phyloP scores from a whole-genome alignment of 2,797 vertebrate species.

The Eremophila alpestris region DNA sequence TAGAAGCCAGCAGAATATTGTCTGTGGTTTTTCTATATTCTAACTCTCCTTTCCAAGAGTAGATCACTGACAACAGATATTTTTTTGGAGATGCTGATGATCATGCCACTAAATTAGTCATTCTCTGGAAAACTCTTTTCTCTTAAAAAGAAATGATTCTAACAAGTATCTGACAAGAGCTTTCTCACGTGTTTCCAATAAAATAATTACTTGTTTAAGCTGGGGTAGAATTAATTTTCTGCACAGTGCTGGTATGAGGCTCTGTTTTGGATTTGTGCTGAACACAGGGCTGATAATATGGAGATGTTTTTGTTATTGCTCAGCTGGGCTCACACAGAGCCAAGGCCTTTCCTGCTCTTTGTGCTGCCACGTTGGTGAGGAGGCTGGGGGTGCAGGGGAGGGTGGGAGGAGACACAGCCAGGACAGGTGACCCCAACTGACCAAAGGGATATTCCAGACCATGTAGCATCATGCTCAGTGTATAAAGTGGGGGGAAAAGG shows the following conservation, averaged over 20 bases:
- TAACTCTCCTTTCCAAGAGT: background rate
- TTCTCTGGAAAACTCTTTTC: background rate
- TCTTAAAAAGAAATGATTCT: background rate
- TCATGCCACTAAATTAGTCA: background rate
- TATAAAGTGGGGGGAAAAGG: fast-evolving
- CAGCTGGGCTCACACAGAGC: background rate
- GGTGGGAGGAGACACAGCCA: background rate
- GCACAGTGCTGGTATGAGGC: fast-evolving
- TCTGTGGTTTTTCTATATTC: background rate
- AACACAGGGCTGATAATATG: fast-evolving
- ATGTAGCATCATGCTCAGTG: fast-evolving
- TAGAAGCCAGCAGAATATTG: background rate
- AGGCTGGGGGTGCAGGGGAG: fast-evolving
- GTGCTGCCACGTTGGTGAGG: fast-evolving
- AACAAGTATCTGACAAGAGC: background rate
- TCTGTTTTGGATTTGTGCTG: background rate
- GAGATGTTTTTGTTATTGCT: background rate
- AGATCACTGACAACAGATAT: background rate
- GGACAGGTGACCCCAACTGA: background rate
- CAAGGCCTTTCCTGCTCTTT: background rate
- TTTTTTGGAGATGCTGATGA: background rate
- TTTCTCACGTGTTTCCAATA: background rate
- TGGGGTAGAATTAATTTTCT: background rate
- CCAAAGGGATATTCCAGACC: background rate
- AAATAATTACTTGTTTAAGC: background rate